These are phyloP conservation scores for Spea bombifrons DNA, from an alignment of 2,113 vertebrate genomes.

Conservation along the genomic window DNA sequence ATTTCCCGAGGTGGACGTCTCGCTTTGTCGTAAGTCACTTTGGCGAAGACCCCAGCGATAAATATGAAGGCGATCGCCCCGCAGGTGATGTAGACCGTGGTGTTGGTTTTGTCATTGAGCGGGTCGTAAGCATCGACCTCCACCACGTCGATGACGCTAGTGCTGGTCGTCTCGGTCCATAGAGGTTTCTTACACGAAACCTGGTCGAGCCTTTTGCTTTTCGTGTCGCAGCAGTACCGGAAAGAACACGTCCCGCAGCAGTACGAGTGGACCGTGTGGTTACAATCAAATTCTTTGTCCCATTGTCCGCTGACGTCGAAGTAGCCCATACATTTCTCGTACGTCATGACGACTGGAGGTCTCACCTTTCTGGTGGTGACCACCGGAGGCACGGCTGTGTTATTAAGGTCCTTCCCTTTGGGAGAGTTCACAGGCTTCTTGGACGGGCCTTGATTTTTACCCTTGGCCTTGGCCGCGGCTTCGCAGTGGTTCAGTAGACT, in stretches of 20 bases:
- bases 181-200: slow-evolving; percentile 84
- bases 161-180: slow-evolving; percentile 76
- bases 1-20: slow-evolving; percentile 95
- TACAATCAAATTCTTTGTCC: slow-evolving; percentile 95
- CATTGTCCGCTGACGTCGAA: slow-evolving; percentile 98
- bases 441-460: slow-evolving; percentile 54
- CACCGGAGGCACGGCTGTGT: slow-evolving; percentile 56
- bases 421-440: slow-evolving; percentile 49
- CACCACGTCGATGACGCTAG: slow-evolving; percentile 68
- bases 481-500: slow-evolving; percentile 58
- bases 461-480: slow-evolving; percentile 62
- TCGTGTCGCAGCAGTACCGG: slow-evolving; percentile 97
- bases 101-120: slow-evolving; percentile 92
- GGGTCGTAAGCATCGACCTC: slow-evolving; percentile 83
- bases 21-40: slow-evolving; percentile 97
- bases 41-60: slow-evolving; percentile 87
- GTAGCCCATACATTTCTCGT: slow-evolving; percentile 92
- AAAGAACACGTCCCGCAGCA: slow-evolving; percentile 97
- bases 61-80: slow-evolving; percentile 95
- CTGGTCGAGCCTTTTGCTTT: slow-evolving; percentile 90
- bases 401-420: slow-evolving; percentile 66
- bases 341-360: slow-evolving; percentile 63
- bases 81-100: slow-evolving; percentile 95
- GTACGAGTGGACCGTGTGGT: slow-evolving; percentile 95
- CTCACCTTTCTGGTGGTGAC: slow-evolving; percentile 60